These are phyloP conservation scores for Timandra comae DNA, from an alignment of 2,888 invertebrate species.

Conservation along the genomic window DNA sequence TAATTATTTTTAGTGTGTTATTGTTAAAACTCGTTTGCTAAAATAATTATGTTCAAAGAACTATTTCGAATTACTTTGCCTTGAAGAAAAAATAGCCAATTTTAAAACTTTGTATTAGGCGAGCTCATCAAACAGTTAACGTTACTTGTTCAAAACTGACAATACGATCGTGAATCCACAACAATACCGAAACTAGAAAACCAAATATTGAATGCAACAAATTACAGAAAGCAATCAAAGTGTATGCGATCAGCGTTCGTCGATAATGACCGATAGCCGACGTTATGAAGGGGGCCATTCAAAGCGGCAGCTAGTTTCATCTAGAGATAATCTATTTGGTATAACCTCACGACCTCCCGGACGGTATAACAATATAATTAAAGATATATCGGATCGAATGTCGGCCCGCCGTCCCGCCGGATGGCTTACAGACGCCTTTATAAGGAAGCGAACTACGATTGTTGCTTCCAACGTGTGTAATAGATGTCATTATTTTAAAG, in stretches of 20 bases:
- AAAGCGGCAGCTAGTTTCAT: slow-evolving; percentile 59
- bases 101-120: too few species aligned
- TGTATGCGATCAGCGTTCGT: slow-evolving; percentile 38
- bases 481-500: slow-evolving; percentile 59
- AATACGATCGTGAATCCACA: slow-evolving; percentile 39
- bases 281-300: slow-evolving; percentile 53
- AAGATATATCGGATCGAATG: slow-evolving; percentile 58
- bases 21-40: too few species aligned
- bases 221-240: slow-evolving; percentile 65
- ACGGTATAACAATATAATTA: slow-evolving; percentile 76
- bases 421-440: slow-evolving; percentile 54
- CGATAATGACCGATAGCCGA: slow-evolving; percentile 54
- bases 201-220: slow-evolving; percentile 57
- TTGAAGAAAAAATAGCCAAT: too few species aligned
- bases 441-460: slow-evolving; percentile 56
- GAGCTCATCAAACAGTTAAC: too few species aligned
- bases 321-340: slow-evolving; percentile 74
- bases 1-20: too few species aligned
- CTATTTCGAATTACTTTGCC: too few species aligned
- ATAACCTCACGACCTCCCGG: slow-evolving; percentile 72
- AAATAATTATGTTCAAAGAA: too few species aligned
- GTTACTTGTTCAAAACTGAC: too few species aligned
- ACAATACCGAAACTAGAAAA: slow-evolving; percentile 55
- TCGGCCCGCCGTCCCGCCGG: slow-evolving; percentile 41
- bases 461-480: slow-evolving; percentile 50